Conservation (phyloP, 23 tunicate genomes). For the Oikopleura vanhoeffeni region DNA sequence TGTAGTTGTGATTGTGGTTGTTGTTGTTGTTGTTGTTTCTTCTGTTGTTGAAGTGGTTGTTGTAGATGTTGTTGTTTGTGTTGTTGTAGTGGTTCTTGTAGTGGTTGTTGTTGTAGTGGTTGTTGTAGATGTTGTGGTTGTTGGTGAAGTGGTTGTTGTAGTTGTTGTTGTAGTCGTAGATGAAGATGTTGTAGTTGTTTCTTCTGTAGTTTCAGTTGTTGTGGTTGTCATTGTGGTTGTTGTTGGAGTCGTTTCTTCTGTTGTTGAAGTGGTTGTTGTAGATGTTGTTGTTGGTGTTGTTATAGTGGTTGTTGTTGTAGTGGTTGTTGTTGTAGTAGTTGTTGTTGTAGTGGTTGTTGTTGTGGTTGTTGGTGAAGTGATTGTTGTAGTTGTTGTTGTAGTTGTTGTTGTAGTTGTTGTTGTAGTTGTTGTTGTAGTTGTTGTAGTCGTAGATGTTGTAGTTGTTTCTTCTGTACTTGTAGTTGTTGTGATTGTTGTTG, state of each 20-base stretch:
- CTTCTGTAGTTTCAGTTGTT: not conserved
- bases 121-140: too few relatives aligned
- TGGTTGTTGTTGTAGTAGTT: not conserved
- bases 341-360: not conserved
- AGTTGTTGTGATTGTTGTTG: not conserved
- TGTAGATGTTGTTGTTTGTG: not conserved
- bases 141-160: too few relatives aligned
- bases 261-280: not conserved
- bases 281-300: not conserved
- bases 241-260: not conserved
- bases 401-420: too few relatives aligned
- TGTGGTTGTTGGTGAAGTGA: not conserved
- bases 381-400: too few relatives aligned
- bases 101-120: too few relatives aligned
- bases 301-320: not conserved
- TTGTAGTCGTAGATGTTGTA: not conserved
- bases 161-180: too few relatives aligned
- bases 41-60: not conserved
- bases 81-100: not conserved
- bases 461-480: not conserved
- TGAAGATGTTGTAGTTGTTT: too few relatives aligned
- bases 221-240: not conserved
- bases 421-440: too few relatives aligned
- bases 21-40: not conserved
- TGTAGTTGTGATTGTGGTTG: too few relatives aligned